Base-by-base conservation (phyloP, 2,113 vertebrate species). In the Mesocricetus auratus region DNA sequence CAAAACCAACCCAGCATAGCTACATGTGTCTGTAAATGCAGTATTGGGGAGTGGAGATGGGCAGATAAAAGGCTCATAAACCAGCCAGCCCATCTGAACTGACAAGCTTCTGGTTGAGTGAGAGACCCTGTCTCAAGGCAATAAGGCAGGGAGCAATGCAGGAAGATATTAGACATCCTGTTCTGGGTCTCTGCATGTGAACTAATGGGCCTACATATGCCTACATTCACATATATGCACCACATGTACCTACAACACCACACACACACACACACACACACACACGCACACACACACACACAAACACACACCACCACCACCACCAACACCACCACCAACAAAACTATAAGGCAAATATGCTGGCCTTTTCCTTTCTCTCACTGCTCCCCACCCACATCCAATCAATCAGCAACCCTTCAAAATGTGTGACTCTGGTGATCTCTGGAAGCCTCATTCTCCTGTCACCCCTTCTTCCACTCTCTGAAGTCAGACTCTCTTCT, bases 361-460 rank as follows among this genome's bases (percentile, higher is more conserved):
- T 66, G 74, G 53, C 7, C 1, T 42, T 81, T 47, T 3, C 12
- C 56, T 87, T 86, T 64, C 36, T 83, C 68, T 96, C 77, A 7
- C 21, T 11, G 5, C 0, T 24, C 21, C 31, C 56, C 19, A 29
- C 16, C 60, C 5, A 3, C 21, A 42, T 31, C 47, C 66, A 83
- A 0, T 62, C 36, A 16, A 9, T 62, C 66, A 33, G 26, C 0
- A 4, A 19, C 74, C 36, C 26, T 74, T 39, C 8, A 10, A 5
- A 36, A 22, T 19, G 31, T 42, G 26, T 22, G 17, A 16, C 50
- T 66, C 31, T n/a, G 10, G 4, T 7, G 56, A 39, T 58, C 53
- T 85, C 90, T 60, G n/a, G 22, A 66, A 75, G 56, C 42, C 42
- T 2, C 1, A 5, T 1, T 17, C 36, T 22, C 16, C 77, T 36